A percentile compares a stretch with the other conserved stretches of the same genome.
Conservation (phyloP, 2,888 invertebrate species). For the Leptopilina syphax region DNA sequence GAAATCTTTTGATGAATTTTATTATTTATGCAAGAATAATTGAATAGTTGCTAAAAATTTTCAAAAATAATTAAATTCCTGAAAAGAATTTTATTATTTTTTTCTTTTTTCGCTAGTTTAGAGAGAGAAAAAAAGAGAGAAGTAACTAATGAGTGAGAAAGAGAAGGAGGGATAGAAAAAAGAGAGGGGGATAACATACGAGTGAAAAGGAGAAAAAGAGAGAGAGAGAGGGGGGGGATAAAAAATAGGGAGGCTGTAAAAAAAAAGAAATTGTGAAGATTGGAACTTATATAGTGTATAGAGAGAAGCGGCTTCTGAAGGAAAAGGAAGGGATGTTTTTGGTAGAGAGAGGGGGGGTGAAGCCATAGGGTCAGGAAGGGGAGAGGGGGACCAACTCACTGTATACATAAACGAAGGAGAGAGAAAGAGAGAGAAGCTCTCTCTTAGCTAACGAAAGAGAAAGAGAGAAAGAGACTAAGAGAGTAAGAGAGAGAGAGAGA, state of each 20-base stretch:
- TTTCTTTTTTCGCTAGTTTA: no score
- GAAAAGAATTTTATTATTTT: no score
- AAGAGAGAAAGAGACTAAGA: no score
- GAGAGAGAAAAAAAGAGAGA: background rate
- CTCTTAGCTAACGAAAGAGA: no score
- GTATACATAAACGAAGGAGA: slow-evolving; percentile 52
- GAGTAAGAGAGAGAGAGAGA: no score
- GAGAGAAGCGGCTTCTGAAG: background rate
- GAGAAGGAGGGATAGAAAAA: background rate
- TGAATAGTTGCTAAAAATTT: no score
- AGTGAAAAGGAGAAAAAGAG: slow-evolving; percentile 33
- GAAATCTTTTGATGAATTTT: no score
- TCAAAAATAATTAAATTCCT: no score
- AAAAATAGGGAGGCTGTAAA: slow-evolving; percentile 45
- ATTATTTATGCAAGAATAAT: no score
- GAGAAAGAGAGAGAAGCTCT: no score
- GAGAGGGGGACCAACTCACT: background rate
- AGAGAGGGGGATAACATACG: background rate
- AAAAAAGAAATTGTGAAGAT: slow-evolving; percentile 39
- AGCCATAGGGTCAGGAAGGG: no score
- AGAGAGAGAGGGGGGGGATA: background rate
- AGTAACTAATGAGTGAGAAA: background rate
- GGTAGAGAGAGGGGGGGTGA: background rate
- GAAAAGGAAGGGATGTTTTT: slow-evolving; percentile 10
- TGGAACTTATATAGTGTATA: slow-evolving; percentile 20